Percentiles rank a stretch among this genome's conserved stretches.
phyloP scores from a whole-genome alignment of 2,888 invertebrate species.

The Eumerus sabulonum region DNA sequence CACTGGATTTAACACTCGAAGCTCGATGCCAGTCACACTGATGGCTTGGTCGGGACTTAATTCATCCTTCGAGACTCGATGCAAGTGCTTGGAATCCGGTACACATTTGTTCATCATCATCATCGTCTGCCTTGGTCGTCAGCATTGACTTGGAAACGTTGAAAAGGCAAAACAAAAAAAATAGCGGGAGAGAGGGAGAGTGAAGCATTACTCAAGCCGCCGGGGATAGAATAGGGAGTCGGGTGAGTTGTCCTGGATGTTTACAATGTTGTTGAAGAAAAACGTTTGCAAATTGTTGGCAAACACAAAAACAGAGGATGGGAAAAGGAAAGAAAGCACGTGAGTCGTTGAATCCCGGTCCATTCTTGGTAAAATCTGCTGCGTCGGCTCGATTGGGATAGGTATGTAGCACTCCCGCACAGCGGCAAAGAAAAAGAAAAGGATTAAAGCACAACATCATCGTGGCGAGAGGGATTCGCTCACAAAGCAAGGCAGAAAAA shows the following conservation, averaged over 20 bases:
- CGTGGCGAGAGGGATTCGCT: slow-evolving; percentile 1
- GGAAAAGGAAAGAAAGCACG: neutral
- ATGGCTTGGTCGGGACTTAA: slow-evolving; percentile 38
- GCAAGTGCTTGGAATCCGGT: too few relatives aligned
- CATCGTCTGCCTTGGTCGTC: slow-evolving; percentile 11
- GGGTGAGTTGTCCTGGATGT: slow-evolving; percentile 40
- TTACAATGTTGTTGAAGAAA: slow-evolving; percentile 64
- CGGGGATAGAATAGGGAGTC: slow-evolving; percentile 26
- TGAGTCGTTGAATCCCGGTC: slow-evolving; percentile 49
- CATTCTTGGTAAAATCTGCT: slow-evolving; percentile 35
- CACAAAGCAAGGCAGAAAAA: slow-evolving; percentile 4
- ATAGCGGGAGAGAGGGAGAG: neutral
- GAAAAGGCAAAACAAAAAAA: slow-evolving; percentile 23
- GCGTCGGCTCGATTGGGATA: slow-evolving; percentile 13
- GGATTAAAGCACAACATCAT: too few relatives aligned
- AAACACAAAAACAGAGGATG: slow-evolving; percentile 24
- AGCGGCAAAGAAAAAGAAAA: too few relatives aligned
- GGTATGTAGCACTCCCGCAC: too few relatives aligned
- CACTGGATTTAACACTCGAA: too few relatives aligned
- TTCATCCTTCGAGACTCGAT: slow-evolving; percentile 15
- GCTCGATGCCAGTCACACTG: slow-evolving; percentile 21
- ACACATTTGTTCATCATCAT: slow-evolving; percentile 23
- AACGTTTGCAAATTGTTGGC: slow-evolving; percentile 65
- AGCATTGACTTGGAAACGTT: slow-evolving; percentile 38
- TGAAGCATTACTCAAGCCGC: slow-evolving; percentile 29